Percentiles rank a stretch among this genome's conserved stretches.
phyloP scores from a whole-genome alignment of 2,797 vertebrate species.

The Ciconia nigra region DNA sequence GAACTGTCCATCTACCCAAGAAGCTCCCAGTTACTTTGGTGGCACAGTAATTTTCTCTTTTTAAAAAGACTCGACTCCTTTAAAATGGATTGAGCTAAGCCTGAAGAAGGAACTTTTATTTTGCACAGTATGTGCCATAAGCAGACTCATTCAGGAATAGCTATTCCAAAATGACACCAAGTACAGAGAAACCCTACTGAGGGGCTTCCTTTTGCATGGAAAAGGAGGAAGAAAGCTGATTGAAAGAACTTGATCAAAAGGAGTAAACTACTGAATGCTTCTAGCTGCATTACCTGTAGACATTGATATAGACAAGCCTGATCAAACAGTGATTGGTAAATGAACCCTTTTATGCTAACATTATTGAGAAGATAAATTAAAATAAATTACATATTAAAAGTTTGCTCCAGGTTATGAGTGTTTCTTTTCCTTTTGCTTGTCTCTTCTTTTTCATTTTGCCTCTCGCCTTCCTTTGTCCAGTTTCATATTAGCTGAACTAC shows the following conservation, averaged over 20 bases:
- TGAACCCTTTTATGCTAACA: fast-evolving
- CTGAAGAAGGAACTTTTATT: neutral
- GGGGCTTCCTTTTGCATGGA: neutral
- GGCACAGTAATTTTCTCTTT: neutral
- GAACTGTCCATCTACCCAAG: neutral
- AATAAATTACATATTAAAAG: neutral
- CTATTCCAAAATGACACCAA: neutral
- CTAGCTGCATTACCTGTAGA: neutral
- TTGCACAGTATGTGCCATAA: neutral
- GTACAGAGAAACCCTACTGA: neutral
- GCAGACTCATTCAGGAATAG: neutral
- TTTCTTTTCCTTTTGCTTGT: neutral
- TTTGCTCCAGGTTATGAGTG: neutral
- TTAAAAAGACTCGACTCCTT: neutral
- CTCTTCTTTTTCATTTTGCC: neutral
- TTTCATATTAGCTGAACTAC: neutral
- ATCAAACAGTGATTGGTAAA: neutral
- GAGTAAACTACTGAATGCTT: neutral
- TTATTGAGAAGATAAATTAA: neutral
- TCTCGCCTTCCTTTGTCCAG: neutral
- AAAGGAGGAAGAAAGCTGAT: neutral
- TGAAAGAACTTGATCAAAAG: neutral
- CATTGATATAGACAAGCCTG: neutral
- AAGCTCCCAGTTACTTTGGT: neutral
- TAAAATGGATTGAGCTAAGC: neutral